Evolutionary conservation across 2,888 invertebrate genomes (phyloP), one percentile per base, ranked within the genome.

Genomic region (Sinotaia quadrata): DNA sequence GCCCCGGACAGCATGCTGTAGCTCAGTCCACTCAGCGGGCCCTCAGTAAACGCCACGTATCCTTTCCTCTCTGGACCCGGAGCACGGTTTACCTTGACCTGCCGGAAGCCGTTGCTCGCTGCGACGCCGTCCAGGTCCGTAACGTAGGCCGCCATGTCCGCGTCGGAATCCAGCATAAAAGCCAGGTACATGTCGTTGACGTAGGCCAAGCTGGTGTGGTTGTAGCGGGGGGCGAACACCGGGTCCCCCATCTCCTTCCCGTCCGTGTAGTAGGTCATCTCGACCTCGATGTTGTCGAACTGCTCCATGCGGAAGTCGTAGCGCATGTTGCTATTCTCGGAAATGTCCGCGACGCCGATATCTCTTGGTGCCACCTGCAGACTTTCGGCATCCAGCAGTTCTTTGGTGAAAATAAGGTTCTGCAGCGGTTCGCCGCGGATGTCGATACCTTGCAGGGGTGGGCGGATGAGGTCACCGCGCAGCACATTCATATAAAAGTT

Each of bases 271-370:
- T 29, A 41, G 7, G 56, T 18, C 8, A 56, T 65, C 37, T 65
- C 52, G 18, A 65, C 65, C 41, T 56, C 65, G 21, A 36, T 56
- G 65, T 65, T 65, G 51, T 65, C 65, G n/a, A 65, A 65, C 15
- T 56, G 65, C 29, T 18, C 33, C 27, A 65, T 56, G 2, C 58
- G 37, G n/a, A 34, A 27, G 37, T 58, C 58, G 24, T 41, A 27
- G 24, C 58, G 33, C 58, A 58, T 58, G 41, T 58, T 21, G n/a
- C 58, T 41, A 8, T 3, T 1, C 2, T 15, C 18, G 24, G 58
- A 58, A 34, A 58, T 36, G 58, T 58, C 27, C 18, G 58, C 58
- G 8, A 58, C 27, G n/a, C 41, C 44, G 0, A 65, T 18, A 18
- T 65, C 65, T 15, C 29, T 21, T 15, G 41, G 41, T 4, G 21